A percentile compares a stretch with the other conserved stretches of the same genome.
Conservation (phyloP, 2,797 vertebrate species). For the Spheniscus humboldti region DNA sequence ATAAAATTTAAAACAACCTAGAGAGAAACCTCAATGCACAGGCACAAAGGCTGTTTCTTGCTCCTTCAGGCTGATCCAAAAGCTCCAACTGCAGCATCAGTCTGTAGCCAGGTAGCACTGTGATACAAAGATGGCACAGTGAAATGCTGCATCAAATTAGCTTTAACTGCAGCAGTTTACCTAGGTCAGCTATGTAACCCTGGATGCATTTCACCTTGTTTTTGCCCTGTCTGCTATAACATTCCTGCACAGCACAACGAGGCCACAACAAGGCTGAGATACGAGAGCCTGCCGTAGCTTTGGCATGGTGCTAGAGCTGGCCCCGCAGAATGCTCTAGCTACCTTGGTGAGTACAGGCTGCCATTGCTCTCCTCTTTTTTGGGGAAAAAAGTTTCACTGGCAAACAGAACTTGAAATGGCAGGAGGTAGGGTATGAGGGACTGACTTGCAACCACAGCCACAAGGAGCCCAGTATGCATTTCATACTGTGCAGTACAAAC, state of each 20-base stretch:
- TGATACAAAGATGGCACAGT: background rate
- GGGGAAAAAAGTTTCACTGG: background rate
- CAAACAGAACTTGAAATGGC: background rate
- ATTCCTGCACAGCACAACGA: background rate
- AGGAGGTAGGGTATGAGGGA: background rate
- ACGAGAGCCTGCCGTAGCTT: accelerated
- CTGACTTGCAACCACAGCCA: background rate
- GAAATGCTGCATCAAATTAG: background rate
- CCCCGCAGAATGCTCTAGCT: background rate
- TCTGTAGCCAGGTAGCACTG: background rate
- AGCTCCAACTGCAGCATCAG: background rate
- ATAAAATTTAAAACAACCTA: background rate
- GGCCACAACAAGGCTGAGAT: background rate
- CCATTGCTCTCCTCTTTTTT: background rate
- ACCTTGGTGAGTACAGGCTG: background rate
- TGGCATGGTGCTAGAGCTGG: background rate
- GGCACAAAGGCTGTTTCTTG: background rate
- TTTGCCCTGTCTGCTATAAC: background rate
- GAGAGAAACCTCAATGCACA: background rate
- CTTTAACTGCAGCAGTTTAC: background rate
- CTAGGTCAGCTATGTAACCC: background rate
- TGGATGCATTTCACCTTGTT: background rate
- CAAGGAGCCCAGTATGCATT: background rate
- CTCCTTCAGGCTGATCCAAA: background rate
- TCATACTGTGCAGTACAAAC: background rate